Evolutionary conservation across 2,888 invertebrate genomes (phyloP).

Genomic region (Lapara coniferarum): DNA sequence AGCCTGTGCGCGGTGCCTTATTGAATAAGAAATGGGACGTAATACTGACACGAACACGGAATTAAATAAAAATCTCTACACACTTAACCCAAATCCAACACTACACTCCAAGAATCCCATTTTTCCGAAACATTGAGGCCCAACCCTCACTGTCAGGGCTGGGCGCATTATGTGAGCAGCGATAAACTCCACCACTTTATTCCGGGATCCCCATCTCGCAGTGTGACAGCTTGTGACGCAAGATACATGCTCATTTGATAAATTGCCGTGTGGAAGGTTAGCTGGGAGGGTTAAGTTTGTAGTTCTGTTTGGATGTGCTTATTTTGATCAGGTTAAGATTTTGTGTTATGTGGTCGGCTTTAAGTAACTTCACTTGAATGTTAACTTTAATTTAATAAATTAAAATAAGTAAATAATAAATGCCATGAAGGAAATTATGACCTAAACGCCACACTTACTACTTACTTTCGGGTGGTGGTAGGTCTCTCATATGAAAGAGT

Average conservation of each 20-base stretch:
- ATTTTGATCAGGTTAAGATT: not conserved
- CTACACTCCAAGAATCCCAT: not conserved
- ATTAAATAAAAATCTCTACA: not conserved
- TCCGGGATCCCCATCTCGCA: constrained; percentile 21
- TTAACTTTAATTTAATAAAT: not conserved
- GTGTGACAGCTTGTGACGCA: constrained; percentile 25
- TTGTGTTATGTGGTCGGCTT: not conserved
- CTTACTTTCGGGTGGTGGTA: too few relatives aligned
- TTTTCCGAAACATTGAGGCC: not conserved
- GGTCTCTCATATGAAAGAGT: too few relatives aligned
- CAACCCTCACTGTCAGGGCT: constrained; percentile 12
- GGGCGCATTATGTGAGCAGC: constrained; percentile 15
- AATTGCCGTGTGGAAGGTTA: constrained; percentile 25
- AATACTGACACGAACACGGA: not conserved
- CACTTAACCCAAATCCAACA: not conserved
- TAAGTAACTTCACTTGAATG: not conserved
- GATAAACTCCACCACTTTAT: constrained; percentile 25
- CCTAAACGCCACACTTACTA: too few relatives aligned
- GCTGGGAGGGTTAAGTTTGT: constrained; percentile 10
- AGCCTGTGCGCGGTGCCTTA: too few relatives aligned
- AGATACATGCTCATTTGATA: constrained; percentile 29
- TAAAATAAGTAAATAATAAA: too few relatives aligned
- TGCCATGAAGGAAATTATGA: too few relatives aligned
- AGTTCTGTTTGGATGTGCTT: constrained; percentile 8
- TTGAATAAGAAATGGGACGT: too few relatives aligned